Conservation (phyloP, 2,797 vertebrate species). For the Dicrostonyx torquatus region DNA sequence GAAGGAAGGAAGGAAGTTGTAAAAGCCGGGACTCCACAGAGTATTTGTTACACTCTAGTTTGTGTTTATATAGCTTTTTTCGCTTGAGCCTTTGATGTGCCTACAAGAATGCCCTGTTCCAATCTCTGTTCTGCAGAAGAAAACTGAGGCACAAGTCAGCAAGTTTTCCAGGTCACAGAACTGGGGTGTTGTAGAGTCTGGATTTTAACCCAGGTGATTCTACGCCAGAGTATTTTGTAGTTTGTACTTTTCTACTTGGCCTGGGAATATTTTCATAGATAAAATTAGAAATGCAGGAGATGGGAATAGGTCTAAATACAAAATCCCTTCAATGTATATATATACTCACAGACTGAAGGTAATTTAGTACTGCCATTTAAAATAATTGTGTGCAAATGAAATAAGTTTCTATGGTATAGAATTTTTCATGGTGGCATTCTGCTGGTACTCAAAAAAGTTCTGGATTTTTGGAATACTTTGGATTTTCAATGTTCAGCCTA, state of each 20-base stretch:
- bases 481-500: neutral
- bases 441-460: neutral
- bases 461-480: neutral
- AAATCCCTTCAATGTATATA: neutral
- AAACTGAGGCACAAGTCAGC: neutral
- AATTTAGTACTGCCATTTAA: neutral
- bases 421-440: neutral
- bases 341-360: neutral
- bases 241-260: neutral
- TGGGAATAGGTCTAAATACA: neutral
- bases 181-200: neutral
- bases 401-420: neutral
- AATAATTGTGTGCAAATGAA: neutral
- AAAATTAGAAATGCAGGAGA: neutral
- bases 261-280: neutral
- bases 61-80: constrained; percentile 35
- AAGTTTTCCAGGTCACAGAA: neutral
- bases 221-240: constrained; percentile 5
- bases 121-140: neutral
- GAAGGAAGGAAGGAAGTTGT: no score
- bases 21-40: neutral
- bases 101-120: neutral
- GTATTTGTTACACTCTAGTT: neutral
- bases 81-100: neutral
- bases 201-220: neutral